Evolutionary conservation across 2,797 vertebrate genomes (phyloP).

Genomic region (Sternotherus odoratus): DNA sequence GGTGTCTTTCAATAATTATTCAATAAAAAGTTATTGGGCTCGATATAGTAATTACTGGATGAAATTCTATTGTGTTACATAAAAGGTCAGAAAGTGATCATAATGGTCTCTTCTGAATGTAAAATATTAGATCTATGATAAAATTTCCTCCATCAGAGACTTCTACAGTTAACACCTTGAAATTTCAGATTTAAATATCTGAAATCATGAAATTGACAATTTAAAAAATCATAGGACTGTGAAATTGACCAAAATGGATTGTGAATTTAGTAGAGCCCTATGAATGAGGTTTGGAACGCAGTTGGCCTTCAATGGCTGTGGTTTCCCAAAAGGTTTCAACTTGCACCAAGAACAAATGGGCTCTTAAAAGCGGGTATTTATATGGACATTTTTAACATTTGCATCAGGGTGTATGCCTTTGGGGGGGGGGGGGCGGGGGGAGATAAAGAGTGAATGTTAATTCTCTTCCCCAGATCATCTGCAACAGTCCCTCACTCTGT

Average conservation of each 20-base stretch:
- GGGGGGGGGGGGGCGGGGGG: neutral
- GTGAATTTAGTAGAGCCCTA: too few species aligned
- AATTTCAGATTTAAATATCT: too few species aligned
- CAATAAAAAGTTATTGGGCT: neutral
- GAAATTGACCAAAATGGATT: too few species aligned
- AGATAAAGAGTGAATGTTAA: neutral
- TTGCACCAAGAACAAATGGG: too few species aligned
- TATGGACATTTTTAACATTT: neutral
- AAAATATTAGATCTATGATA: neutral
- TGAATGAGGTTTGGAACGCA: neutral
- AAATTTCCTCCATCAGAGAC: neutral
- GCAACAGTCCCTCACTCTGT: neutral
- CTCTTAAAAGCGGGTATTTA: too few species aligned
- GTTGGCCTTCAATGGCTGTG: neutral
- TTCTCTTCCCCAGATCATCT: neutral
- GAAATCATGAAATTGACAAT: too few species aligned
- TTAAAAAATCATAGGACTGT: too few species aligned
- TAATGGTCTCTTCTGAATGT: neutral
- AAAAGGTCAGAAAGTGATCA: neutral
- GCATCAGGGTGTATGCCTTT: neutral
- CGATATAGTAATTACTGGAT: neutral
- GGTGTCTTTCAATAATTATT: neutral
- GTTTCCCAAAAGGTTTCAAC: neutral
- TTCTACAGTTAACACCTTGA: too few species aligned
- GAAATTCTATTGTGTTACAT: neutral